phyloP scores from a whole-genome alignment of 2,888 invertebrate species.

The Endomychus coccineus region DNA sequence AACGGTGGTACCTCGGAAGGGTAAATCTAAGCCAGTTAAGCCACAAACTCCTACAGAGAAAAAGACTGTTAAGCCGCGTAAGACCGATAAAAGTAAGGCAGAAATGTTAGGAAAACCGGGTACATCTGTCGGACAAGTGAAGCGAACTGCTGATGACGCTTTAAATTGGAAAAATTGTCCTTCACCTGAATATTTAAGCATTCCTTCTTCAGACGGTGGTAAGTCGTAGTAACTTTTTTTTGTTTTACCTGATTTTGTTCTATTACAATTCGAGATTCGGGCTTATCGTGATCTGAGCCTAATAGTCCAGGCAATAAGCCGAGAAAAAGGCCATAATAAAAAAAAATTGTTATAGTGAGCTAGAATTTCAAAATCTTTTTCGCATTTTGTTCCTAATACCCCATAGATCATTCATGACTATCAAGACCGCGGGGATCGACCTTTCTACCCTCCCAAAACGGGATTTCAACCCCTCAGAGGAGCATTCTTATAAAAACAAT shows the following conservation, averaged over 20 bases:
- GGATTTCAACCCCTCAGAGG: too few species aligned
- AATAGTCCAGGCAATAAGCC: too few species aligned
- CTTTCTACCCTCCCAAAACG: too few species aligned
- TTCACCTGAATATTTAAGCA: conserved; percentile 9
- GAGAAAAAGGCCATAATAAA: too few species aligned
- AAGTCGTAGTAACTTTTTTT: neutral
- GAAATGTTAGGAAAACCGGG: conserved; percentile 5
- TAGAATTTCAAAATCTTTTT: too few species aligned
- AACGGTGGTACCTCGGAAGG: conserved; percentile 6
- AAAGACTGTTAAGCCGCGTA: conserved; percentile 5
- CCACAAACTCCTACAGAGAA: conserved; percentile 15
- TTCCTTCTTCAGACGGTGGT: conserved; percentile 11
- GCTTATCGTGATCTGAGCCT: too few species aligned
- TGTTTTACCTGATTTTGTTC: neutral
- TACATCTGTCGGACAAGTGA: conserved; percentile 1
- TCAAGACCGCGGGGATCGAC: too few species aligned
- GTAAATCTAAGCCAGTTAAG: neutral
- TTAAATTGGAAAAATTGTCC: conserved; percentile 9
- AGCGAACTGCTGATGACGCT: neutral
- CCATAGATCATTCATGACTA: too few species aligned
- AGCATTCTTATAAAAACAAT: too few species aligned
- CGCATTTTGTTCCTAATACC: too few species aligned
- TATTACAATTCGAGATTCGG: too few species aligned
- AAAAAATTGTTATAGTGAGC: too few species aligned
- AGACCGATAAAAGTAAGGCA: conserved; percentile 7